Percentiles rank a stretch among this genome's conserved stretches.
Conservation (phyloP, 2,888 invertebrate genomes). For the Archips crataeganus region DNA sequence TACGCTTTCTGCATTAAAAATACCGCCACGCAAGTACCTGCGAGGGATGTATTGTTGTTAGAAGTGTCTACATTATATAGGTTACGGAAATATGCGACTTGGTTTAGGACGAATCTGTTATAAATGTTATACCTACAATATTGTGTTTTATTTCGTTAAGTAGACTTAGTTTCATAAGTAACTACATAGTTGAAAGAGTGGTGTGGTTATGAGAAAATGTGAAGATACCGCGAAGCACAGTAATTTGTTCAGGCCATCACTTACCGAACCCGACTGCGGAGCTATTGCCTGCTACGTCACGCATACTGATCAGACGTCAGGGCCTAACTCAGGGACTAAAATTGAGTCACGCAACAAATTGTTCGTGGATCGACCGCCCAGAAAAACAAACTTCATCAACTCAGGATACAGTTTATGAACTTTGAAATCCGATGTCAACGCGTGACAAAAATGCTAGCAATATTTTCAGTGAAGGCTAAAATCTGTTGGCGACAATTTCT, state of each 20-base stretch:
- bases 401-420: slow-evolving; percentile 39
- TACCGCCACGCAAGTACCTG: slow-evolving; percentile 31
- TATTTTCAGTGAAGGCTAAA: slow-evolving; percentile 15
- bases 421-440: slow-evolving; percentile 30
- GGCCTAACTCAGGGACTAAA: slow-evolving; percentile 38
- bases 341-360: slow-evolving; percentile 46
- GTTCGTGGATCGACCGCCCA: slow-evolving; percentile 37
- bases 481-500: slow-evolving; percentile 16
- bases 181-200: slow-evolving; percentile 21
- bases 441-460: slow-evolving; percentile 27
- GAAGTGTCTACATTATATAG: neutral
- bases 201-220: slow-evolving; percentile 25
- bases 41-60: slow-evolving; percentile 17
- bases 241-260: slow-evolving; percentile 40
- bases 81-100: neutral
- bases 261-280: slow-evolving; percentile 36
- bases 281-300: slow-evolving; percentile 42
- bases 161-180: slow-evolving; percentile 14
- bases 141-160: neutral
- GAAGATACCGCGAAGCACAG: slow-evolving; percentile 31
- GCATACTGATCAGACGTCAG: slow-evolving; percentile 44
- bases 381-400: slow-evolving; percentile 41
- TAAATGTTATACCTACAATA: neutral
- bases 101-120: neutral
- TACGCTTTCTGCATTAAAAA: slow-evolving; percentile 39